Percentiles rank a stretch among this genome's conserved stretches.
phyloP scores from a whole-genome alignment of 2,888 invertebrate genomes.

The Laothoe populi region DNA sequence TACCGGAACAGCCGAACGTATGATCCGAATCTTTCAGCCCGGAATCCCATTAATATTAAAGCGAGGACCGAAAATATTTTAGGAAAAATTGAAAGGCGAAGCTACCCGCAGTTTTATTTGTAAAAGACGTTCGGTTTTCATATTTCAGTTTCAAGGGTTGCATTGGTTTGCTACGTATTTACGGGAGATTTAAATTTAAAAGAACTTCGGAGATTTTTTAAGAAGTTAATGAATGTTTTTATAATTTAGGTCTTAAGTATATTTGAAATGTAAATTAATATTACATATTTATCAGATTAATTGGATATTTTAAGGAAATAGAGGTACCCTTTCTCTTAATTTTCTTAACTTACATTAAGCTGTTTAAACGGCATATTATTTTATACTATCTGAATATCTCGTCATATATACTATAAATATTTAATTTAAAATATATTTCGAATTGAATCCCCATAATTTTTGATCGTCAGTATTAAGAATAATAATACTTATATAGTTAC shows the following conservation, averaged over 20 bases:
- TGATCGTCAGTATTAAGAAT: not conserved
- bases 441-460: too few relatives aligned
- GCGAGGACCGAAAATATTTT: conserved; percentile 53
- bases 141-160: conserved; percentile 35
- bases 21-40: conserved; percentile 29
- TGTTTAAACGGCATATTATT: too few relatives aligned
- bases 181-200: conserved; percentile 7
- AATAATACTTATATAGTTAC: conserved; percentile 76
- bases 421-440: too few relatives aligned
- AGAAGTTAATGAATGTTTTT: conserved; percentile 5
- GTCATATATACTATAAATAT: too few relatives aligned
- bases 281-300: too few relatives aligned
- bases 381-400: too few relatives aligned
- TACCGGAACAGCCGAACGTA: conserved; percentile 30
- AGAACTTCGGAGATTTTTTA: not conserved
- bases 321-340: too few relatives aligned
- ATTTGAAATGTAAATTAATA: too few relatives aligned
- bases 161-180: not conserved
- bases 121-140: conserved; percentile 50
- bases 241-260: too few relatives aligned
- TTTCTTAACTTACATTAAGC: too few relatives aligned
- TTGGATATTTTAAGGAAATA: too few relatives aligned
- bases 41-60: conserved; percentile 56
- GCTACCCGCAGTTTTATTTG: conserved; percentile 50
- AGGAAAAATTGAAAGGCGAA: conserved; percentile 55